Base-by-base conservation (phyloP, 1,140 invertebrate species). In the Caerostris darwini region DNA sequence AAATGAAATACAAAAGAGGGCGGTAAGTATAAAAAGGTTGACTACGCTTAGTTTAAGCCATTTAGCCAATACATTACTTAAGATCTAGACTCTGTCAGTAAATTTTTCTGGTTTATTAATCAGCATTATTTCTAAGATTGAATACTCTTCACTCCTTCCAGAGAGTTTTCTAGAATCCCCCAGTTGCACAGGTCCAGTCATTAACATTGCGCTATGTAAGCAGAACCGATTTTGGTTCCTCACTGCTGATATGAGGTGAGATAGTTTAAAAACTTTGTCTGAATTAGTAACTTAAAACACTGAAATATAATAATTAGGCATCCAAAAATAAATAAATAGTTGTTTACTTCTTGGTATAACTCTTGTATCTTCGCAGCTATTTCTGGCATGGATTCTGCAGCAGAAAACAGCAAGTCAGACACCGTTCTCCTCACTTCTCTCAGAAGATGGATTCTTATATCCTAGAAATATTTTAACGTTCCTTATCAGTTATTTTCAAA, bases 401-500 rank as follows among this genome's bases (percentile, higher is more conserved):
- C 53, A 77, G 86, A 14, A 89, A 61, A 82, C 3, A 94, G 19
- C 17, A 94, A 88, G 82, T 94, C 92, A 1, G 69, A 88, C 56
- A 89, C 92, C 3, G 67, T 89, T 56, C 92, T 94, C 54, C 69
- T 81, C 17, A 94, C 54, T 94, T 94, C 92, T 64, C 92, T 59
- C 2, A 94, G 34, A n/a, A 94, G 69, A 59, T 94, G 86, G 3
- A 94, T 94, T 82, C 92, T 77, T 7, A 94, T 94, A 34, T 94
- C 92, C 92, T 94, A 57, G n/a, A 77, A 81, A 19, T 54, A 88
- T 59, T 59, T 53, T 12, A 77, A 53, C 3, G 12, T 10, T 10
- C 7, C 10, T 12, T 34, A 34, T 50, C 50, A 7, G 5, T 6
- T 17, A 6, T 19, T 69, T n/a, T 69, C 7, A 69, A 7, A 5